Evolutionary conservation across 2,797 vertebrate genomes (phyloP).

Genomic region (Enteromius anoplus): DNA sequence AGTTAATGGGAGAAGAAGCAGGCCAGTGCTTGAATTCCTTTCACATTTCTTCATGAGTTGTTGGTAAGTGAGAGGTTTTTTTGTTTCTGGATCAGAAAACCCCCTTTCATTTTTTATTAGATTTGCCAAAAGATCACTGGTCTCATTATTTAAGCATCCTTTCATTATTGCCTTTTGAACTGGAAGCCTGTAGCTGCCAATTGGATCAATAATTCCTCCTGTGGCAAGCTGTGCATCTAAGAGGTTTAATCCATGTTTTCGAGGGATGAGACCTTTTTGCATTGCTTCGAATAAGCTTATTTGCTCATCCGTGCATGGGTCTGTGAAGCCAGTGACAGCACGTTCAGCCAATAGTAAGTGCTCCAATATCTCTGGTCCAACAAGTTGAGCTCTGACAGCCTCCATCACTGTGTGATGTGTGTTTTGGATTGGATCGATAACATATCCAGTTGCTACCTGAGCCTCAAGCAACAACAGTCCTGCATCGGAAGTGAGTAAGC

Average conservation of each 20-base stretch:
- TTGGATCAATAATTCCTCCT: constrained; percentile 84
- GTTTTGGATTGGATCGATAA: constrained; percentile 75
- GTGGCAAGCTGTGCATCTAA: constrained; percentile 83
- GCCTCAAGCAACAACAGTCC: constrained; percentile 75
- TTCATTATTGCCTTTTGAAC: constrained; percentile 78
- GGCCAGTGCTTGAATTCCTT: constrained; percentile 69
- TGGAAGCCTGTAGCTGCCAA: constrained; percentile 81
- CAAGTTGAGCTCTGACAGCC: constrained; percentile 69
- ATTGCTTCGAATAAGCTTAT: constrained; percentile 77
- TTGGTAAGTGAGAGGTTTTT: constrained; percentile 84
- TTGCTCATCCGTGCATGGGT: constrained; percentile 72
- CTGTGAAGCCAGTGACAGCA: constrained; percentile 72
- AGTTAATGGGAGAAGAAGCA: constrained; percentile 73
- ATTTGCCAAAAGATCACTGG: constrained; percentile 72
- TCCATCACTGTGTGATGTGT: constrained; percentile 69
- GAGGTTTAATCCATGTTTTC: constrained; percentile 68
- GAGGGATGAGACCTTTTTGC: constrained; percentile 67
- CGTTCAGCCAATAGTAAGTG: constrained; percentile 73
- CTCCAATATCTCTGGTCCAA: constrained; percentile 73
- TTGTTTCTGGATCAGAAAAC: constrained; percentile 88
- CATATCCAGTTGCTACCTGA: constrained; percentile 77
- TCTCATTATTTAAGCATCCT: constrained; percentile 79
- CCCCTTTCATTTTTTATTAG: constrained; percentile 77
- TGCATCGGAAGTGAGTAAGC: constrained; percentile 68
- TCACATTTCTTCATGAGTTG: constrained; percentile 82